Evolutionary conservation across 2,888 invertebrate species (phyloP), one percentile per base, ranked within the genome.

Genomic region (Drosophila nr. fundita): DNA sequence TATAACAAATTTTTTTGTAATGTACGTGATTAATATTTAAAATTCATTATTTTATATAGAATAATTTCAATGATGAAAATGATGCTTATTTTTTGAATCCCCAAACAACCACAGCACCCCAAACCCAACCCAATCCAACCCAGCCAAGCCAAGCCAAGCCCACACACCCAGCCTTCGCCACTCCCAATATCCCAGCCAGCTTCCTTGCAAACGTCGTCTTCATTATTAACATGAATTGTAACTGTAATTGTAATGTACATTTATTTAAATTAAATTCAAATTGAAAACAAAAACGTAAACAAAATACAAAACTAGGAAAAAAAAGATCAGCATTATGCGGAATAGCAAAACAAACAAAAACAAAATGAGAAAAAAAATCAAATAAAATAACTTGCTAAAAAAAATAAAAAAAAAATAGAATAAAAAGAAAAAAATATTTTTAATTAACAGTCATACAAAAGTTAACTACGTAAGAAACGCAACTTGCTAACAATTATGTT

Each of bases 231-330:
- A 66, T 49, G 29, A 76, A 78, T 76, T 80, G 71, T 80, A 78
- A 76, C 67, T 80, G 72, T 72, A 78, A 80, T 78, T 78, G 72
- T 72, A 78, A 80, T 72, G 77, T 78, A 78, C 42, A 78, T 77
- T 87, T 87, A 87, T 84, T 89, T 84, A 84, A 89, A 84, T 87
- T 89, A 87, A 81, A 81, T 75, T 78, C 62, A 76, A 67, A 76
- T 50, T 36, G 30, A 55, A 50, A 75, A 61, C 24, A 68, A 73
- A 71, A 83, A 70, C 65, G 32, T 34, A 69, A 81, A 67, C n/a
- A 34, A 48, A 65, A 82, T 66, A 48, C 52, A 70, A 68, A 78
- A 62, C 38, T 75, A 78, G 69, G 32, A 32, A 59, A 48, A 53
- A 32, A 30, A 53, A 38, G 45, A 45, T 45, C 76, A 67, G 59